These are phyloP conservation scores for Chydorus sphaericus DNA, from an alignment of 2,888 invertebrate species.

Conservation along the genomic window DNA sequence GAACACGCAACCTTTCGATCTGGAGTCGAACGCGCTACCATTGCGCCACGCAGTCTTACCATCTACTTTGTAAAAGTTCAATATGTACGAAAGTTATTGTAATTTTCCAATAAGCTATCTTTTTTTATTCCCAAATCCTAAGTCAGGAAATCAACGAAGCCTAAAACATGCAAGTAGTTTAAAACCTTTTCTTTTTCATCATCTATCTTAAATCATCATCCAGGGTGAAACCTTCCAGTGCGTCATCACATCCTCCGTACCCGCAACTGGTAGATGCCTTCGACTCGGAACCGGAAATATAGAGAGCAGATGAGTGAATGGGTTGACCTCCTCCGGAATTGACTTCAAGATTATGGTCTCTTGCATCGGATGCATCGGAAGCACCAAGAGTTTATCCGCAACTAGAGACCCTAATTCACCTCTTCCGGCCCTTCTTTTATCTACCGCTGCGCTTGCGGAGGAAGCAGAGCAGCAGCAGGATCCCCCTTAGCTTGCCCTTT, in stretches of 20 bases:
- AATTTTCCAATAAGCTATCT: no score
- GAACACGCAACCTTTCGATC: no score
- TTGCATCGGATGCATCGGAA: slow-evolving; percentile 56
- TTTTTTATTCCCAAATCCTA: no score
- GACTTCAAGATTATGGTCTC: slow-evolving; percentile 62
- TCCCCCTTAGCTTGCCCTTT: no score
- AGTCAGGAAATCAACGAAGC: no score
- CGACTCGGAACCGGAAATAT: slow-evolving; percentile 62
- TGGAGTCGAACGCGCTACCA: no score
- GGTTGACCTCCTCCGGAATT: slow-evolving; percentile 59
- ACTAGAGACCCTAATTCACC: slow-evolving; percentile 70
- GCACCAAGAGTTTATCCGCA: slow-evolving; percentile 37
- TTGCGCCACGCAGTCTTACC: slow-evolving; percentile 62
- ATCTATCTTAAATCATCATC: slow-evolving; percentile 61
- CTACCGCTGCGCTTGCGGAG: slow-evolving; percentile 31
- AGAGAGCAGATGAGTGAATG: slow-evolving; percentile 77
- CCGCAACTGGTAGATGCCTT: slow-evolving; percentile 46
- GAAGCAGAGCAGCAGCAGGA: no score
- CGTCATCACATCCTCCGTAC: slow-evolving; percentile 46
- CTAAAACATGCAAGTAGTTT: no score
- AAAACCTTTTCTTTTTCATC: slow-evolving; percentile 65
- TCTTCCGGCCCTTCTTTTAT: slow-evolving; percentile 53
- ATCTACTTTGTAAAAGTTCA: no score
- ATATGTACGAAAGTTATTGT: no score
- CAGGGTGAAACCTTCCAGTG: slow-evolving; percentile 63